A percentile compares a stretch with the other conserved stretches of the same genome.
These are phyloP conservation scores for Noturus placidus DNA, from an alignment of 2,113 vertebrate genomes.

Conservation along the genomic window DNA sequence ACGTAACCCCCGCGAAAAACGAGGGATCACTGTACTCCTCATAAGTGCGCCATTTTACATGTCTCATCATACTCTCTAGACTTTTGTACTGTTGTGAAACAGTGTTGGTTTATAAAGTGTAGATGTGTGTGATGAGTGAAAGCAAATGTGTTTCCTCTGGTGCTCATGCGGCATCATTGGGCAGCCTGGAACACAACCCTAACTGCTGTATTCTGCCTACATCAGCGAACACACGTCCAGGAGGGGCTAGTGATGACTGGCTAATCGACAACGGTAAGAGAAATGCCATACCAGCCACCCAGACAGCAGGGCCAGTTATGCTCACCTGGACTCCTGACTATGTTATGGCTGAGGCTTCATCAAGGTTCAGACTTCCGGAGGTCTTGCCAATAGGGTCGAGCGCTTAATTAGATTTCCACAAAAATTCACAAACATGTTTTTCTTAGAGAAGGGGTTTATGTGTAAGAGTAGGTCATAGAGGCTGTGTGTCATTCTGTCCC, in stretches of 20 bases:
- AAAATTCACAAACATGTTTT: background rate
- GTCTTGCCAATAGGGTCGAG: background rate
- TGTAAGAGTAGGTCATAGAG: background rate
- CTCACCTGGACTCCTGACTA: background rate
- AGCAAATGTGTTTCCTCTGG: too few relatives aligned
- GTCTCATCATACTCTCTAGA: background rate
- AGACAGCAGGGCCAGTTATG: background rate
- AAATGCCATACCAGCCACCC: background rate
- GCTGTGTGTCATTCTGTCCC: background rate
- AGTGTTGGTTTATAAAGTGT: background rate
- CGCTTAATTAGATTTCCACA: background rate
- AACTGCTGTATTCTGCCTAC: background rate
- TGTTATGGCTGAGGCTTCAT: background rate
- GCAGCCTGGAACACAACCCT: background rate
- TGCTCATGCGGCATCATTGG: too few relatives aligned
- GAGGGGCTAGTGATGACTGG: background rate
- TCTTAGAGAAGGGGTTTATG: background rate
- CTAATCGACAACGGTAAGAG: background rate
- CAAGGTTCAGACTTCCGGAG: background rate
- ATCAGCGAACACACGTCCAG: background rate
- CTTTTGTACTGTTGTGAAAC: background rate
- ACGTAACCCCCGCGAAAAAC: too few relatives aligned
- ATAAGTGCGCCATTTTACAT: too few relatives aligned
- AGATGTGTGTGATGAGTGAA: background rate
- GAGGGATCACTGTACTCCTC: too few relatives aligned